A percentile compares a stretch with the other conserved stretches of the same genome.
Conservation (phyloP, 2,888 invertebrate genomes). For the Tanypteryx hageni region DNA sequence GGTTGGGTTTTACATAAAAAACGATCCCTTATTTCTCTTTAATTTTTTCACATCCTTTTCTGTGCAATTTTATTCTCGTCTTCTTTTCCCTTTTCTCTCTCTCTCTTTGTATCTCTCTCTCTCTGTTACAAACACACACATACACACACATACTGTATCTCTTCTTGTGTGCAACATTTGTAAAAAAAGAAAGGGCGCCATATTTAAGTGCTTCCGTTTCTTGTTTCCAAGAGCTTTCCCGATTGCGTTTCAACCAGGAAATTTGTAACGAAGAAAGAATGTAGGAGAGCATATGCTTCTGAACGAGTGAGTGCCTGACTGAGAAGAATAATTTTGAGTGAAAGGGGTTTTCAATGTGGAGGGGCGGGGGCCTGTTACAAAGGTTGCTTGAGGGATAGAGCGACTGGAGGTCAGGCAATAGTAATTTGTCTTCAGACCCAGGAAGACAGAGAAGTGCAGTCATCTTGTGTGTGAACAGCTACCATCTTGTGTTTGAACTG, state of each 20-base stretch:
- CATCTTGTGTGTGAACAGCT: too few relatives aligned
- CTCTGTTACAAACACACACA: too few relatives aligned
- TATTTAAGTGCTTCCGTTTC: slow-evolving; percentile 52
- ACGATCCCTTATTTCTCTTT: slow-evolving; percentile 27
- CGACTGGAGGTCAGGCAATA: too few relatives aligned
- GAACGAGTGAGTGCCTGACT: slow-evolving; percentile 46
- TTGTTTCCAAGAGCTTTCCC: background rate
- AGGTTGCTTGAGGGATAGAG: too few relatives aligned
- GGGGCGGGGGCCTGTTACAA: too few relatives aligned
- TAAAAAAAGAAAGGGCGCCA: background rate
- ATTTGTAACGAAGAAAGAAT: too few relatives aligned
- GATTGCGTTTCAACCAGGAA: background rate
- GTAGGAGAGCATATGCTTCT: background rate
- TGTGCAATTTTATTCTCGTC: background rate
- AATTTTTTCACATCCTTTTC: slow-evolving; percentile 33
- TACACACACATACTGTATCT: background rate
- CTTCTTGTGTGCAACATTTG: too few relatives aligned
- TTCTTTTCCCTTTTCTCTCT: slow-evolving; percentile 7
- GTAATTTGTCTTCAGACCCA: too few relatives aligned
- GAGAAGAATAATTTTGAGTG: background rate
- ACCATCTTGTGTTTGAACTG: background rate
- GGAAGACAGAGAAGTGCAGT: too few relatives aligned
- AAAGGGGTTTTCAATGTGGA: background rate
- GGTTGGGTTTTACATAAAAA: slow-evolving; percentile 49
- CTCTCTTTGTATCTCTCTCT: slow-evolving; percentile 1